phyloP scores from a whole-genome alignment of 2,888 invertebrate genomes.

The Chydorus sphaericus region DNA sequence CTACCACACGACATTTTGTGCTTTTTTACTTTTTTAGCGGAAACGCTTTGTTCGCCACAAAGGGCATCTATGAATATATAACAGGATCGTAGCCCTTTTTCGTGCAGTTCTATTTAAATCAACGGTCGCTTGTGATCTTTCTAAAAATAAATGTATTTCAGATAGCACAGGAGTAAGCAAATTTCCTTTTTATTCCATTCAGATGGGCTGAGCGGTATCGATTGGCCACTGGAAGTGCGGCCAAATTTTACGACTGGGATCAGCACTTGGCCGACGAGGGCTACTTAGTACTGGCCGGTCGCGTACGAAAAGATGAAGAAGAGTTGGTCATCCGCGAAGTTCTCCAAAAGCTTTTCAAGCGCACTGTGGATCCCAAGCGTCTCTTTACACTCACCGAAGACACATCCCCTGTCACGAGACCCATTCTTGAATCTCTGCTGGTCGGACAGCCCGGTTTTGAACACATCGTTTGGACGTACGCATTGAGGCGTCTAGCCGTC shows the following conservation, averaged over 20 bases:
- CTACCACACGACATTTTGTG: no score
- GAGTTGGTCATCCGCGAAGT: conserved; percentile 62
- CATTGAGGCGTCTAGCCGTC: conserved; percentile 57
- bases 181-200: no score
- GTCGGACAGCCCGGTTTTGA: conserved; percentile 41
- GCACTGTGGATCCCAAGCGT: conserved; percentile 49
- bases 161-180: no score
- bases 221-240: conserved; percentile 42
- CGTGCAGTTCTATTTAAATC: no score
- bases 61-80: no score
- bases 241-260: conserved; percentile 72
- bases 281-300: conserved; percentile 80
- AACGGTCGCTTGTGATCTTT: no score
- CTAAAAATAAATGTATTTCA: no score
- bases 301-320: conserved; percentile 74
- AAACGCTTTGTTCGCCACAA: no score
- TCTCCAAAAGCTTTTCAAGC: conserved; percentile 60
- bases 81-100: no score
- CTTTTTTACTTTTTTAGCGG: no score
- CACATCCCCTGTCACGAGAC: conserved; percentile 61
- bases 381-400: conserved; percentile 44
- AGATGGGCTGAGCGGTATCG: conserved; percentile 57
- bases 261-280: conserved; percentile 95
- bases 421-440: conserved; percentile 50
- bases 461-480: conserved; percentile 88